phyloP scores from a whole-genome alignment of 2,797 vertebrate species.

The Schizothorax lantsangensis region DNA sequence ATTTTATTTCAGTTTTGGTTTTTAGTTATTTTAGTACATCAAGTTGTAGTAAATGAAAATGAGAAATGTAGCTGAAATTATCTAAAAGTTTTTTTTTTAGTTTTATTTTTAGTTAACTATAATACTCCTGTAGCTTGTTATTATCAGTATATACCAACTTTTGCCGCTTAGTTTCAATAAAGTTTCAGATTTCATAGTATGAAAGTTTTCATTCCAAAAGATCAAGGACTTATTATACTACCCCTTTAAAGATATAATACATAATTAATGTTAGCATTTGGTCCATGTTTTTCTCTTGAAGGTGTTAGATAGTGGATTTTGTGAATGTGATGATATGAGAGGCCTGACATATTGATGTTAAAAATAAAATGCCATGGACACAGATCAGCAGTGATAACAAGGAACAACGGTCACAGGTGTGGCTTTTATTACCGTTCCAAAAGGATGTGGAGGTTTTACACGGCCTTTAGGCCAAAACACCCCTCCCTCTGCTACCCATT shows the following conservation, averaged over 20 bases:
- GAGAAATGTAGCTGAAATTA: neutral
- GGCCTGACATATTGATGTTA: neutral
- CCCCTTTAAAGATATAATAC: neutral
- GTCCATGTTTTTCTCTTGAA: neutral
- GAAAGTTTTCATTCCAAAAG: neutral
- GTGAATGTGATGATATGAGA: neutral
- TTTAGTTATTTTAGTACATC: neutral
- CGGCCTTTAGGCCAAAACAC: constrained; percentile 25
- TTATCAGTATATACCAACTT: neutral
- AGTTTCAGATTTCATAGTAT: neutral
- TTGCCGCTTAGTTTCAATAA: neutral
- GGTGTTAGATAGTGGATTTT: neutral
- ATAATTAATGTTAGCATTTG: neutral
- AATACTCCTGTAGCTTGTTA: neutral
- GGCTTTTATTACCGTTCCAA: constrained; percentile 56
- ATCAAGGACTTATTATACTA: neutral
- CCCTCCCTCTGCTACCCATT: neutral
- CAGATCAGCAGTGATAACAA: constrained; percentile 32
- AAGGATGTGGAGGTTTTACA: constrained; percentile 42
- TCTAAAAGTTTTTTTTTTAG: neutral
- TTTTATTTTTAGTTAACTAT: neutral
- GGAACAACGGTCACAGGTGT: constrained; percentile 33
- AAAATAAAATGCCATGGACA: neutral
- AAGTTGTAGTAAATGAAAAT: neutral
- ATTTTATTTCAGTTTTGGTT: neutral